These are phyloP conservation scores for Leuciscus waleckii DNA, from an alignment of 2,797 vertebrate species.

Conservation along the genomic window DNA sequence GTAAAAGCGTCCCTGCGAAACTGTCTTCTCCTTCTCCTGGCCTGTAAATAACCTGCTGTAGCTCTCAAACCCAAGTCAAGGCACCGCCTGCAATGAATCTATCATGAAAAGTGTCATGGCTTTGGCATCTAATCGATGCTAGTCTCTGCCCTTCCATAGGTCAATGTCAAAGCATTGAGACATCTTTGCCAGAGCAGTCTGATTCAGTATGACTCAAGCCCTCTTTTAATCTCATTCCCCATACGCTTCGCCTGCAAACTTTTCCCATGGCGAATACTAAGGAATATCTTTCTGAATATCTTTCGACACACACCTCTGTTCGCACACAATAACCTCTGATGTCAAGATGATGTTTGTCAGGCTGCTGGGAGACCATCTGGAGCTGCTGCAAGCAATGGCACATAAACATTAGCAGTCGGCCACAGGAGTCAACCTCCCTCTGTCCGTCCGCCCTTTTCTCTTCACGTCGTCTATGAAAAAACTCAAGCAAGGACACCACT, in stretches of 20 bases:
- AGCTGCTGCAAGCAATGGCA: conserved; percentile 54
- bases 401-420: conserved; percentile 54
- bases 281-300: conserved; percentile 17
- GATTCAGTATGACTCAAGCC: conserved; percentile 28
- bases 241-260: neutral
- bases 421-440: conserved; percentile 54
- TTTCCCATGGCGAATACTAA: conserved; percentile 32
- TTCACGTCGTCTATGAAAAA: conserved; percentile 15
- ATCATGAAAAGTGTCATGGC: conserved; percentile 32
- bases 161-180: conserved; percentile 48
- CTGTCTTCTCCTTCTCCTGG: neutral
- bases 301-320: conserved; percentile 42
- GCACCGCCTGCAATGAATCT: conserved; percentile 32
- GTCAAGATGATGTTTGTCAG: conserved; percentile 57
- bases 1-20: neutral
- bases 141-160: conserved; percentile 37
- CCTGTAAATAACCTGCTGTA: conserved; percentile 33
- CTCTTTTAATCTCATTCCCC: conserved; percentile 15
- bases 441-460: conserved; percentile 42
- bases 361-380: conserved; percentile 63
- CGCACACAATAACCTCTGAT: conserved; percentile 59
- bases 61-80: conserved; percentile 37
- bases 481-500: conserved; percentile 25
- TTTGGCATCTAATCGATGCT: conserved; percentile 49
- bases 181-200: conserved; percentile 25